These are phyloP conservation scores for Netelia melanura DNA, from an alignment of 2,888 invertebrate species.

Conservation along the genomic window DNA sequence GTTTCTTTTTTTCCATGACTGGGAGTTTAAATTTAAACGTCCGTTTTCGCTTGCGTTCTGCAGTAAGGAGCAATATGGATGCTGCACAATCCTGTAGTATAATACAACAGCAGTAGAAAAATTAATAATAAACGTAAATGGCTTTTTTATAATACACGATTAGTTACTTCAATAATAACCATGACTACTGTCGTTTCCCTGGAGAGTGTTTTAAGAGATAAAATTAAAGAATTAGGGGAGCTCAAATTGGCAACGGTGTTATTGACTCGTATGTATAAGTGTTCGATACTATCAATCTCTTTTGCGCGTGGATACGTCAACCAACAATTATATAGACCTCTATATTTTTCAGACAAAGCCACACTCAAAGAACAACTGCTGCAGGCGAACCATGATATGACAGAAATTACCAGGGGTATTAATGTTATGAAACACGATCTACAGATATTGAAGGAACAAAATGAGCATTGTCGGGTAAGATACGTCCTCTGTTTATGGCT, in stretches of 20 bases:
- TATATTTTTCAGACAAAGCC: conserved; percentile 70
- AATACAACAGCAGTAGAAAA: neutral
- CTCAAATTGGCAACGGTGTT: conserved; percentile 73
- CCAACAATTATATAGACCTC: neutral
- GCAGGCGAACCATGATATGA: conserved; percentile 62
- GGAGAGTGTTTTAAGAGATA: conserved; percentile 70
- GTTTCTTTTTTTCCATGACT: conserved; percentile 8
- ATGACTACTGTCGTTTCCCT: conserved; percentile 62
- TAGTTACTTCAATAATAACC: neutral
- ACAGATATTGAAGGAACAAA: conserved; percentile 69
- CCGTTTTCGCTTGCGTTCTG: neutral
- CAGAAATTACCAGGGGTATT: conserved; percentile 60
- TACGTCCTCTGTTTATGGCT: neutral
- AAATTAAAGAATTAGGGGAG: conserved; percentile 68
- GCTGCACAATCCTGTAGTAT: neutral
- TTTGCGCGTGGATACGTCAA: neutral
- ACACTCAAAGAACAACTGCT: conserved; percentile 70
- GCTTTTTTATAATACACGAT: neutral
- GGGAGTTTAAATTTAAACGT: conserved; percentile 34
- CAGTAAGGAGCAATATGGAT: no score
- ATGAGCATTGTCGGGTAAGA: conserved; percentile 71
- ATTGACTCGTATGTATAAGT: conserved; percentile 70
- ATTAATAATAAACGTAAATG: neutral
- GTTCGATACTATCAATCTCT: neutral
- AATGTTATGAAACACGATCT: conserved; percentile 67